Base-by-base conservation (phyloP, 2,888 invertebrate genomes). In the Alloscopus bannaensis region DNA sequence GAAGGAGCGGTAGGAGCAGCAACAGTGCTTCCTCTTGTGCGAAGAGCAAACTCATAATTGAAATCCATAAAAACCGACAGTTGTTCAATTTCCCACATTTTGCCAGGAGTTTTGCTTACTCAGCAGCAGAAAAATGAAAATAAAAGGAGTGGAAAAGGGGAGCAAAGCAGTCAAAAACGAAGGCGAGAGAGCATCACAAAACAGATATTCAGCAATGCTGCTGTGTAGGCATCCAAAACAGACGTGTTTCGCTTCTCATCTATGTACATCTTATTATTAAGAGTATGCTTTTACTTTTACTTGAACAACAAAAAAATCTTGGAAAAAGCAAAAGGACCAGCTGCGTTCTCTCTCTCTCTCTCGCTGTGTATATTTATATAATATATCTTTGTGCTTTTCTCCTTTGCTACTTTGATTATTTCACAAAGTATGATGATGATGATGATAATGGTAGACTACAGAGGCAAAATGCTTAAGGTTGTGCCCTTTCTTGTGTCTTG, bases 81-180 rank as follows among this genome's bases (percentile, higher is more conserved):
- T 84, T 84, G 84, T 80, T 66, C 82, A 80, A 82, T 82, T 84
- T 84, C 84, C 82, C 84, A 84, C 84, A 84, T 81, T 77, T 64
- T 62, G 47, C 40, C 22, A 40, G 40, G 52, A 59, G 31, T 59
- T 29, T 29, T 59, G 55, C 55, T 55, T 24, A 28, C 55, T 55
- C 55, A 55, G 20, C 52, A 29, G 18, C 11, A 29, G 18, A 20
- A 65, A 22, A 59, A 59, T 29, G 47, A n/a, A 60, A 70, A 22
- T 20, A 22, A 20, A 59, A 24, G 50, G 22, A 36, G 20, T n/a
- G 47, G 6, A 47, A n/a, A 47, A 11, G 45, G 52, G n/a, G n/a
- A 55, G 31, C 4, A 70, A 57, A 70, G 36, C 13, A n/a, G n/a
- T n/a, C n/a, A n/a, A n/a, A n/a, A n/a, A n/a, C n/a, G n/a, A n/a